Base-by-base conservation (phyloP, 2,888 invertebrate genomes). In the Brachyopa scutellaris region DNA sequence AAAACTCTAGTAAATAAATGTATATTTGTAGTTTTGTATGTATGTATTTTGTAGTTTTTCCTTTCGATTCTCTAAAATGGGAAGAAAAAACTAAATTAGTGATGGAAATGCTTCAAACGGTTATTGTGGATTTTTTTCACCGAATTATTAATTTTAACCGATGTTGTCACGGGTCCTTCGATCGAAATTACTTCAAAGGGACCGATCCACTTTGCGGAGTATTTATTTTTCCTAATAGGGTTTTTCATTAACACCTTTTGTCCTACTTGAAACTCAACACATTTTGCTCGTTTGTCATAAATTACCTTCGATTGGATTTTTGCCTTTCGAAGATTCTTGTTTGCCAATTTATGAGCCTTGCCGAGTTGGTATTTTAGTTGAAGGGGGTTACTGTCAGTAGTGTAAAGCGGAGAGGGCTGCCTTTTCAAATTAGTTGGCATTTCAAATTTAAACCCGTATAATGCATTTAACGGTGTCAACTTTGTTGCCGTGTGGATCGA, bases 381-480 rank as follows among this genome's bases (percentile, higher is more conserved):
- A 2, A 8, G 15, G 8, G 11, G 26, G 13, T 13, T 26, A 8
- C 15, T 8, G 9, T 13, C 26, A 8, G 15, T n/a, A 1, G 31
- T 31, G 31, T 31, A 31, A 5, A 31, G 31, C 2, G 31, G n/a
- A n/a, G n/a, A n/a, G 31, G 7, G 2, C 8, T n/a, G 31, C 5
- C 31, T n/a, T 31, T n/a, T n/a, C n/a, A n/a, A n/a, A n/a, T n/a
- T n/a, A n/a, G n/a, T n/a, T n/a, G n/a, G n/a, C n/a, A n/a, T 45
- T 11, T 74, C 59, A 3, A 38, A 21, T 13, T 47, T 29, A 13
- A 82, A 73, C 1, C 73, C 79, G 29, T 49, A 67, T 15, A 67
- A n/a, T 11, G 45, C 38, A n/a, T 53, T 49, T 17, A 73, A 55
- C 7, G 83, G 74, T 4, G 62, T 69, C 11, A 73, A 26, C 51